Conservation (phyloP, 2,888 invertebrate genomes). For the Eupithecia subfuscata region DNA sequence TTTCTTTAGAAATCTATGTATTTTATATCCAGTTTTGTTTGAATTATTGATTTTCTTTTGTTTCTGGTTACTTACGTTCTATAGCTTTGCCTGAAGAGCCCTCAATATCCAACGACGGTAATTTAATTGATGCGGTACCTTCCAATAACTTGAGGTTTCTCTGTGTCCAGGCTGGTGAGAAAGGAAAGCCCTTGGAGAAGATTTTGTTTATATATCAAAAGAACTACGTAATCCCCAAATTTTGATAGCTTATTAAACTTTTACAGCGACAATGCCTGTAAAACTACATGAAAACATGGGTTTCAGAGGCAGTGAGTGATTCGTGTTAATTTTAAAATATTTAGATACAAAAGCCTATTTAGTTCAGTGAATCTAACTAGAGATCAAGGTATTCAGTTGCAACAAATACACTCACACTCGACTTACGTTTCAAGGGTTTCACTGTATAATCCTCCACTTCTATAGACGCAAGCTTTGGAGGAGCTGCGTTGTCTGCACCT, state of each 20-base stretch:
- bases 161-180: slow-evolving; percentile 35
- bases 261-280: neutral
- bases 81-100: slow-evolving; percentile 21
- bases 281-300: slow-evolving; percentile 4
- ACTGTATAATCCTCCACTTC: slow-evolving; percentile 50
- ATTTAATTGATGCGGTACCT: slow-evolving; percentile 32
- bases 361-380: neutral
- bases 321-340: slow-evolving; percentile 5
- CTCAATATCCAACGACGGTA: slow-evolving; percentile 33
- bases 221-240: slow-evolving; percentile 2
- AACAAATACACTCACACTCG: neutral
- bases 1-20: neutral
- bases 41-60: neutral
- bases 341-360: neutral
- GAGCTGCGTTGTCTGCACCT: slow-evolving; percentile 58
- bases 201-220: slow-evolving; percentile 24
- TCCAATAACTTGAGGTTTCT: slow-evolving; percentile 36
- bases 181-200: slow-evolving; percentile 34
- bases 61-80: slow-evolving; percentile 26
- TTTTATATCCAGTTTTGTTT: neutral
- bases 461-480: slow-evolving; percentile 35
- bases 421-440: slow-evolving; percentile 74
- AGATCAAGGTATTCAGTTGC: neutral
- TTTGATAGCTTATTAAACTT: neutral
- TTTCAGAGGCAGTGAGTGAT: slow-evolving; percentile 10